phyloP scores from a whole-genome alignment of 2,797 vertebrate species.

The Enteromius argenteus region DNA sequence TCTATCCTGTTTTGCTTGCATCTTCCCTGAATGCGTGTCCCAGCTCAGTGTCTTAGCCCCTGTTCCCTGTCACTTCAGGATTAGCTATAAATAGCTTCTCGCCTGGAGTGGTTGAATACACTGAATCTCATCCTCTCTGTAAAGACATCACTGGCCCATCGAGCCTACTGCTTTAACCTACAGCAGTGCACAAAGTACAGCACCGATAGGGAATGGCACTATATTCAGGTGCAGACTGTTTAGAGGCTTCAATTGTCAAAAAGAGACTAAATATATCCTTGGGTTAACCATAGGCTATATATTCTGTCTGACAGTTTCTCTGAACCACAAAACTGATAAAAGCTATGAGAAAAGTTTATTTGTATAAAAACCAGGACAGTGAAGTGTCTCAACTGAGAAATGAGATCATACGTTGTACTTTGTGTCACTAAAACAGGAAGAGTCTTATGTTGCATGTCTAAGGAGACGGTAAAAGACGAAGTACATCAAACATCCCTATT shows the following conservation, averaged over 20 bases:
- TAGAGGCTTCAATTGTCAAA: background rate
- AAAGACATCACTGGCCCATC: conserved; percentile 43
- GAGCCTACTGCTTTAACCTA: conserved; percentile 48
- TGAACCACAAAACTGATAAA: conserved; percentile 5
- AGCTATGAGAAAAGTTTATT: background rate
- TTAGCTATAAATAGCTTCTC: conserved; percentile 62
- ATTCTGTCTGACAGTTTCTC: background rate
- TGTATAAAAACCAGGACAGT: conserved; percentile 2
- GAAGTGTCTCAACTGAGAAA: background rate
- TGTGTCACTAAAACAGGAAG: background rate
- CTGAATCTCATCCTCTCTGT: conserved; percentile 37
- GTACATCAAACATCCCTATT: background rate
- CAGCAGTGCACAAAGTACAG: conserved; percentile 7
- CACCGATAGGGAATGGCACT: background rate
- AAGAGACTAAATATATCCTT: conserved; percentile 12
- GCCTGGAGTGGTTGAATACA: conserved; percentile 52
- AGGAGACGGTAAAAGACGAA: background rate
- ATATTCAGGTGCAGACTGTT: background rate
- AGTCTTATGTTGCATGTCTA: background rate
- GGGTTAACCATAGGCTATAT: background rate
- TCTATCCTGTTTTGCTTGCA: conserved; percentile 20
- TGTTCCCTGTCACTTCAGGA: conserved; percentile 50
- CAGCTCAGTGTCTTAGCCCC: conserved; percentile 35
- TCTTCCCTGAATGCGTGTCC: conserved; percentile 20
- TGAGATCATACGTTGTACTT: background rate